Conservation (phyloP, 37 sponge, comb jelly and placozoan species). For the Ianthella basta region DNA sequence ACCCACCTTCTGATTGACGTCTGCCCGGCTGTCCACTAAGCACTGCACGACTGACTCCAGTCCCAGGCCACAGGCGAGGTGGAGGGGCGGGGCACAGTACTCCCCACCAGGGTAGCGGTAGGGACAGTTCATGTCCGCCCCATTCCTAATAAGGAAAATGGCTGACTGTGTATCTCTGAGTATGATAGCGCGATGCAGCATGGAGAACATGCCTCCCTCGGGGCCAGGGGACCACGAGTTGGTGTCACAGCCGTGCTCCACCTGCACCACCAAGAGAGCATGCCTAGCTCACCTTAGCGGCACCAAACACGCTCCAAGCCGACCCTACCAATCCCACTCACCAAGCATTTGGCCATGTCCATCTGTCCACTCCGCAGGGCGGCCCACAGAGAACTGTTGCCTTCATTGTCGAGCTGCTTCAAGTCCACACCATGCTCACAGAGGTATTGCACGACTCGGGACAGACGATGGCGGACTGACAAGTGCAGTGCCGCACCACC, state of each 20-base stretch:
- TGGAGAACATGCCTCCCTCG: slow-evolving; percentile 57
- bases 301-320: neutral
- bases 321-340: slow-evolving; percentile 19
- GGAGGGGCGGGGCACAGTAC: slow-evolving; percentile 77
- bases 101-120: neutral
- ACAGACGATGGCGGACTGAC: slow-evolving; percentile 74
- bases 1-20: slow-evolving; percentile 81
- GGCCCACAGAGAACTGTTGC: slow-evolving; percentile 89
- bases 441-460: slow-evolving; percentile 71
- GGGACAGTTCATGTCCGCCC: slow-evolving; percentile 78
- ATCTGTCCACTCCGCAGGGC: slow-evolving; percentile 84
- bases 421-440: slow-evolving; percentile 84
- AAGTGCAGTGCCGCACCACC: slow-evolving; percentile 59
- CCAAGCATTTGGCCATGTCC: slow-evolving; percentile 77
- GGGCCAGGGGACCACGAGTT: slow-evolving; percentile 76
- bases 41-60: slow-evolving; percentile 84
- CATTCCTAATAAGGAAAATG: slow-evolving; percentile 83
- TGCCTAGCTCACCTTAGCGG: neutral
- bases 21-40: slow-evolving; percentile 77
- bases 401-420: slow-evolving; percentile 53
- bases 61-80: slow-evolving; percentile 82
- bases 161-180: slow-evolving; percentile 72
- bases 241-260: slow-evolving; percentile 90
- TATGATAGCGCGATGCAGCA: slow-evolving; percentile 90
- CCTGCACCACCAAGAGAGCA: slow-evolving; percentile 38